Evolutionary conservation across 2,113 vertebrate species (phyloP), one percentile per base, ranked within the genome.

Genomic region (Halichoeres trimaculatus): DNA sequence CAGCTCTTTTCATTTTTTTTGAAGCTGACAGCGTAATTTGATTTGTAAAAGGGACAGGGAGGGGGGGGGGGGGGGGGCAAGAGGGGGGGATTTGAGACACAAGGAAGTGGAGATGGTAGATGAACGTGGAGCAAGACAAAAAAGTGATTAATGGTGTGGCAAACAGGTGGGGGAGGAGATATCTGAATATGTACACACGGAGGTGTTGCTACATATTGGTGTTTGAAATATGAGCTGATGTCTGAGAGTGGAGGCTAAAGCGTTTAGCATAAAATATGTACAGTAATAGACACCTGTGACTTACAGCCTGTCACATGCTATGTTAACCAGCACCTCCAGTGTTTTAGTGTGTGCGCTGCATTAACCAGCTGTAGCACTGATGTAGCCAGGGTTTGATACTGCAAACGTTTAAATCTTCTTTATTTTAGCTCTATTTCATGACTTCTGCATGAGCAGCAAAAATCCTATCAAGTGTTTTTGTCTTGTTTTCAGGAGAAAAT

Each of bases 11-110:
- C 67, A 85, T 87, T 84, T 87, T 76, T 81, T 87, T 76, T 81
- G 61, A 83, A 74, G 75, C 41, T 81, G 70, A 89, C 84, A 80
- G 75, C 47, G 0, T 88, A 86, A 89, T 88, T 89, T 86, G 84
- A 88, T 89, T 87, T 84, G 75, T 22, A 11, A 13, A 8, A 2
- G 62, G 43, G 26, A 60, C 14, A 40, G 24, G 4, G 59, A 16
- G 24, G 14, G 23, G 19, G 9, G 56, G n/a, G 13, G 11, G 17
- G 3, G 3, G 30, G 16, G 26, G 23, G 19, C 30, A 43, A 52
- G 57, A 30, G 30, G 30, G 10, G 14, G 26, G 56, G 30, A 41
- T 60, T 64, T 72, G 75, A 70, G 53, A 40, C 61, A 70, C 67
- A 66, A 19, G 10, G 38, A 61, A 65, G 70, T 4, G 0, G 53